Evolutionary conservation across 2,113 vertebrate species (phyloP).

Genomic region (Tetrax tetrax): DNA sequence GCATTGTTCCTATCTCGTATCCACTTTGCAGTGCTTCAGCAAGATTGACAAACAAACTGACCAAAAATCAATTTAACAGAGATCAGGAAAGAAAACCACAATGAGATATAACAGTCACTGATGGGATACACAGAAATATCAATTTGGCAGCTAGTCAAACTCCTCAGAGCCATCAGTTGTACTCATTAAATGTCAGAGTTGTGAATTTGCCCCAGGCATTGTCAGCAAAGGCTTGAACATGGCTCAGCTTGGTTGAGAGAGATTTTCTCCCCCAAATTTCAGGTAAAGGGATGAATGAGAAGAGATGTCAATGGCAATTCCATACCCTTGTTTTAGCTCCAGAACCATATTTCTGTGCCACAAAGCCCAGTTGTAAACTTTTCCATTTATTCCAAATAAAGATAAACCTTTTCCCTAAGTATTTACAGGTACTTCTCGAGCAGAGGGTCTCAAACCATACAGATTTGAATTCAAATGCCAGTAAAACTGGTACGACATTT

Average conservation of each 20-base stretch:
- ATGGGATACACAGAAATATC: not conserved
- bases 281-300: not conserved
- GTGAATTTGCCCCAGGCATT: not conserved
- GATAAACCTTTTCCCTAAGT: not conserved
- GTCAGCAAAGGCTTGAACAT: not conserved
- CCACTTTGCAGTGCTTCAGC: not conserved
- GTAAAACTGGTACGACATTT: not conserved
- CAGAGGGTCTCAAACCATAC: not conserved
- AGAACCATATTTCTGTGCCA: not conserved
- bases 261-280: not conserved
- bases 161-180: not conserved
- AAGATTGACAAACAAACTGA: not conserved
- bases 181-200: slow-evolving; percentile 21
- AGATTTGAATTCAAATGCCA: not conserved
- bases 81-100: not conserved
- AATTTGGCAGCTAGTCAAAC: slow-evolving; percentile 41
- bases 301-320: not conserved
- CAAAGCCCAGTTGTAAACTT: not conserved
- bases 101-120: not conserved
- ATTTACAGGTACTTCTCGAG: not conserved
- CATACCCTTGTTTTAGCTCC: not conserved
- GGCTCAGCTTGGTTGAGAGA: not conserved
- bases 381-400: not conserved
- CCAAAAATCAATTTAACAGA: slow-evolving; percentile 35
- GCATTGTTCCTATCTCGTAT: not conserved